Base-by-base conservation (phyloP, 1,140 invertebrate genomes). In the Drosophila mojavensis region DNA sequence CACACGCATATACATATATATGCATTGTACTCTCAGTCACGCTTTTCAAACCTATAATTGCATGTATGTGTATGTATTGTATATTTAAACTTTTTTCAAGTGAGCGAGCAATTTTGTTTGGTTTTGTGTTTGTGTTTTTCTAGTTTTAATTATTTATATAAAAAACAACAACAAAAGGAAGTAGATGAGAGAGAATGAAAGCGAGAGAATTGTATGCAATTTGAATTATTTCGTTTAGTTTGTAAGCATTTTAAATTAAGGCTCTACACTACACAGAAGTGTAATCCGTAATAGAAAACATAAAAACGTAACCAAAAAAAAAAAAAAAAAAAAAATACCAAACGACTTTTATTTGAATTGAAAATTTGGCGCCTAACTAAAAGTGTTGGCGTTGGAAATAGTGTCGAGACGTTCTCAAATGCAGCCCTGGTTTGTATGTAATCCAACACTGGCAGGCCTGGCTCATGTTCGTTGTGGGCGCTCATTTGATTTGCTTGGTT, bases 101-200 rank as follows among this genome's bases (percentile, higher is more conserved):
- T 70, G 70, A 72, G 66, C 26, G 74, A 78, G 67, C 50, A 58
- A 58, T 36, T 36, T 70, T 75, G 66, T 70, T 70, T 75, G 67
- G 63, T 81, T 86, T 68, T 83, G 83, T 83, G 76, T 83, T 83
- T 83, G 81, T 86, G 82, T 89, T 90, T 72, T 89, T 75, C 26
- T 89, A 89, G 84, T 84, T 89, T 79, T 90, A 89, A 70, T 84
- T 89, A 89, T 89, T 89, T 88, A 88, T 83, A 39, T 39, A 39
- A 39, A 39, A 70, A 83, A 17, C 17, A 65, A 53, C 26, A 26
- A 30, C 11, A 64, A 51, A 69, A 24, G 51, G 53, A 50, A 51
- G 28, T 61, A 63, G 73, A 39, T 39, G 36, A 71, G 75, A 51
- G 51, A 77, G 56, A 60, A 11, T 30, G 39, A 66, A 55, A 75